Base-by-base conservation (phyloP, 1,140 invertebrate genomes). In the Diorhabda sublineata region DNA sequence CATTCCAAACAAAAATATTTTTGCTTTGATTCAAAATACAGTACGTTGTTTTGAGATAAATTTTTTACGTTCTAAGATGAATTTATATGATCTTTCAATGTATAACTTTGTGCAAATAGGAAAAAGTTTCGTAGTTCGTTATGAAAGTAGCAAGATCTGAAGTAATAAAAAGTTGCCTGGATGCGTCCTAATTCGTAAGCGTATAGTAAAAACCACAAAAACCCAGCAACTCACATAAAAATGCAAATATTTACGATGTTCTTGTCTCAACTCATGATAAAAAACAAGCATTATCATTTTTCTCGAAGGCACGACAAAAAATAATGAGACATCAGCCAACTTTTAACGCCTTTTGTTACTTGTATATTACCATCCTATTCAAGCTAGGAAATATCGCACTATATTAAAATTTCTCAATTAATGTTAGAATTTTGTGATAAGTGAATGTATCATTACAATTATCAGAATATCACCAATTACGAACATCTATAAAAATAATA, bases 301-400 rank as follows among this genome's bases (percentile, higher is more conserved):
- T 71, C 72, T 73, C 70, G 70, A 73, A 73, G 72, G 72, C 68
- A 69, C 57, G 62, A 73, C 72, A 73, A 73, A 75, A 75, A 75
- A 75, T 73, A 75, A 75, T 75, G 74, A 75, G 72, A 72, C 72
- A 72, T 75, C 61, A 69, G 63, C 68, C 70, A 75, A 75, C 66
- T 75, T 75, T 75, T 75, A 75, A 75, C 70, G 69, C 73, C 64
- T 67, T 73, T 67, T 67, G 73, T 73, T 52, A 75, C 73, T 75
- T 72, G 73, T 67, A 67, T 71, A 69, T 74, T 66, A 60, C 67
- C 67, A 62, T 66, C 66, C 61, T 47, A 43, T 58, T 61, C 60
- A 69, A 67, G 61, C 57, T 60, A 60, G 69, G 61, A 73, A 73
- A 71, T 73, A 71, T 75, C 73, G 67, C 69, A 62, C 47, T 56